phyloP scores from a whole-genome alignment of 53 echinoderm and acorn worm genomes.

The Crossaster papposus region DNA sequence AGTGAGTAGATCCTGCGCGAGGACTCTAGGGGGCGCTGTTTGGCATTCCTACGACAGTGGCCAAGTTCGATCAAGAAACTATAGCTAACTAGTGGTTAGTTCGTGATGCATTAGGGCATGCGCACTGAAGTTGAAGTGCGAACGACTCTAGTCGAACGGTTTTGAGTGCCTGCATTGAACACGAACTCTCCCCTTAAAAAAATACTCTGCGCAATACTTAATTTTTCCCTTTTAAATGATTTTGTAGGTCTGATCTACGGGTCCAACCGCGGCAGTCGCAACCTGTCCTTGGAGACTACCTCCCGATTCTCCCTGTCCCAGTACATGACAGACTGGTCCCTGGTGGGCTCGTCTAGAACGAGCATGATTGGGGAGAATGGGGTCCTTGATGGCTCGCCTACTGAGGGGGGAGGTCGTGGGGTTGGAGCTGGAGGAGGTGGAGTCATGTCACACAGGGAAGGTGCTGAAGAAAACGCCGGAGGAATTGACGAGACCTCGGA shows the following conservation, averaged over 20 bases:
- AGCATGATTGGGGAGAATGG: constrained; percentile 64
- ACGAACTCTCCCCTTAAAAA: background rate
- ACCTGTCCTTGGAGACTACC: constrained; percentile 54
- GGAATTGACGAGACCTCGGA: constrained; percentile 78
- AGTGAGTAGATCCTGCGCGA: too few relatives aligned
- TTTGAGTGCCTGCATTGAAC: too few relatives aligned
- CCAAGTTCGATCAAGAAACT: too few relatives aligned
- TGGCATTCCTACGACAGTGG: too few relatives aligned
- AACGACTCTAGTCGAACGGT: too few relatives aligned
- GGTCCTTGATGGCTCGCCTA: background rate
- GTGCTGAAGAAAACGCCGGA: constrained; percentile 26
- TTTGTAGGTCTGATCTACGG: constrained; percentile 88
- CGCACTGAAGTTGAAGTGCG: too few relatives aligned
- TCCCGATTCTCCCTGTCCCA: constrained; percentile 62
- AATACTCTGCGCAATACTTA: background rate
- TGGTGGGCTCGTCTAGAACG: constrained; percentile 52
- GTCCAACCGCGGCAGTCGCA: constrained; percentile 81
- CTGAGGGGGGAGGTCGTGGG: constrained; percentile 12
- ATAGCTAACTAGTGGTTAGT: too few relatives aligned
- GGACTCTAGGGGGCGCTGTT: too few relatives aligned
- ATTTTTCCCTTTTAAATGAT: background rate
- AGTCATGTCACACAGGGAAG: constrained; percentile 15
- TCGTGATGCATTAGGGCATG: too few relatives aligned
- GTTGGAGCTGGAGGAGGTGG: constrained; percentile 25
- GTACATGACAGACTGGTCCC: constrained; percentile 58